These are phyloP conservation scores for Mastomys coucha DNA, from an alignment of 2,113 vertebrate genomes.

Conservation along the genomic window DNA sequence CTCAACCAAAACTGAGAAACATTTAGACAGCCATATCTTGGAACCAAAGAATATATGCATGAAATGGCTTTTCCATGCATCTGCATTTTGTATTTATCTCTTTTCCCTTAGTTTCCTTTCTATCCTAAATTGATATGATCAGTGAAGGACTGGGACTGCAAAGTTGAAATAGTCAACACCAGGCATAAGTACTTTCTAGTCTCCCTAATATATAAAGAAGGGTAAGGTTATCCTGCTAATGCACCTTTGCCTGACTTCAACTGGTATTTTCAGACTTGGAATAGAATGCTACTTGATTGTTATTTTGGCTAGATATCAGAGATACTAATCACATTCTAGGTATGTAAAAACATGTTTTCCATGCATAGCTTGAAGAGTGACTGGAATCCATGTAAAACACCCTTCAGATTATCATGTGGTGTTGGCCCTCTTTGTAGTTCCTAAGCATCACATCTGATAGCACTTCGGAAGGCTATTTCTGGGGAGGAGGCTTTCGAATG, in stretches of 20 bases:
- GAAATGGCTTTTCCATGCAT: conserved; percentile 35
- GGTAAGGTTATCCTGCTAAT: conserved; percentile 9
- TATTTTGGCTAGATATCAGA: not conserved
- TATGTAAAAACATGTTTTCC: not conserved
- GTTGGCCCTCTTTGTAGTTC: no score
- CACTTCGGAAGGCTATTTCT: not conserved
- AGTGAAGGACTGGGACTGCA: conserved; percentile 10
- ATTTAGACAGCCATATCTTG: not conserved
- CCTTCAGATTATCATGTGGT: not conserved
- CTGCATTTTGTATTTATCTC: conserved; percentile 40
- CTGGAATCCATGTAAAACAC: not conserved
- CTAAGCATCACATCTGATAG: not conserved
- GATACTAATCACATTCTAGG: not conserved
- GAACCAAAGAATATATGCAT: conserved; percentile 7
- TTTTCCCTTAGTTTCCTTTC: not conserved
- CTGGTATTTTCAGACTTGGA: not conserved
- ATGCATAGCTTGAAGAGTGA: not conserved
- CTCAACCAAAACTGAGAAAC: not conserved
- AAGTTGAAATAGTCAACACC: conserved; percentile 42
- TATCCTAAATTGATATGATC: conserved; percentile 43
- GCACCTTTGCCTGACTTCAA: not conserved
- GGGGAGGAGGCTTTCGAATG: no score
- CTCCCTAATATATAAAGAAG: not conserved
- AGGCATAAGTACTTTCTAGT: not conserved
- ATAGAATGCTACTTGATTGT: not conserved